These are phyloP conservation scores for Aleadryas rufinucha DNA, from an alignment of 2,113 vertebrate genomes.

Conservation along the genomic window DNA sequence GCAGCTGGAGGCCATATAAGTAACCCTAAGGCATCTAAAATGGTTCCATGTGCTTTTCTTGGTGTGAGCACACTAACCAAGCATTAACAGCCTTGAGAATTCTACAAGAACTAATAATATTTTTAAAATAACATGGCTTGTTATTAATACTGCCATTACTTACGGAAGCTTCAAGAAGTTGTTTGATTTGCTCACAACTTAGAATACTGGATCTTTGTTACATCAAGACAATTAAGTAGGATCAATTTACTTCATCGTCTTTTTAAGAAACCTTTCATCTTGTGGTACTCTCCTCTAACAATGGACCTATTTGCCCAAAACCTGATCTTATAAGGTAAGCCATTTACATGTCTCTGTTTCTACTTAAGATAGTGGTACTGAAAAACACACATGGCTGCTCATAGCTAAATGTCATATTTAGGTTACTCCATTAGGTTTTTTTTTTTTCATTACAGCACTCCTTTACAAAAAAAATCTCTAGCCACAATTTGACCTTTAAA, in stretches of 20 bases:
- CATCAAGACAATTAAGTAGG: not conserved
- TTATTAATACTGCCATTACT: not conserved
- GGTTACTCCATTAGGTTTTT: not conserved
- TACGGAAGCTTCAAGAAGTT: not conserved
- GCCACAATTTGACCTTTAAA: not conserved
- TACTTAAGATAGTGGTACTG: not conserved
- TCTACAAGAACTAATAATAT: not conserved
- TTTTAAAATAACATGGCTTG: not conserved
- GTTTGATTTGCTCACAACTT: not conserved
- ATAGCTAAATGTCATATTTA: not conserved
- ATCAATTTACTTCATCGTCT: not conserved
- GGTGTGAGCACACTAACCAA: not conserved
- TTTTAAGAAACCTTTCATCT: not conserved
- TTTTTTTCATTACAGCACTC: not conserved
- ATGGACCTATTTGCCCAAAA: not conserved
- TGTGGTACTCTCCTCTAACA: not conserved
- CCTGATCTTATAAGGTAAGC: not conserved
- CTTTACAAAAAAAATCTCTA: not conserved
- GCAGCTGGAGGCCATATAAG: not conserved
- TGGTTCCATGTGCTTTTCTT: not conserved
- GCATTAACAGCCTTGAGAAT: not conserved
- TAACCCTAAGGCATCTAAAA: not conserved
- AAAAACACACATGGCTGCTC: not conserved
- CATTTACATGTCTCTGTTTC: not conserved
- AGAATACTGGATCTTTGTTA: not conserved